Base-by-base conservation (phyloP, 2,113 vertebrate genomes). In the human region DNA sequence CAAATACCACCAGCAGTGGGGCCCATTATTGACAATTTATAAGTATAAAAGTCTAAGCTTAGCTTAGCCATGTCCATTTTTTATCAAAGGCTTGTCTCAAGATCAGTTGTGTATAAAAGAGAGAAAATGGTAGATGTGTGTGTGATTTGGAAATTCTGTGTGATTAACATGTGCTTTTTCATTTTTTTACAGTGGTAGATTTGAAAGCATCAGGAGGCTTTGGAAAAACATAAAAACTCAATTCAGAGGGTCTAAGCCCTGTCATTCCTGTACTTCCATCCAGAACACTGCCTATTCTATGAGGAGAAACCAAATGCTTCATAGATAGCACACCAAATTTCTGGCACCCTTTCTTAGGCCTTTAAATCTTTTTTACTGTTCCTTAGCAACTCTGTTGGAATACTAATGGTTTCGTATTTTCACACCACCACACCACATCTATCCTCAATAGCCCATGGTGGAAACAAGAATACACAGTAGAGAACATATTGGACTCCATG, bases 181-280 rank as follows among this genome's bases (percentile, higher is more conserved):
- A 16, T 6, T 64, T 96, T 89, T 70, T 23, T 14, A 23, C 2
- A 12, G 2, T 66, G 18, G 10, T 94, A 52, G 43, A 64, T 48
- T 48, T 81, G 32, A 94, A 89, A 94, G 14, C 35, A 23, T 32
- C 12, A 22, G 6, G 22, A 6, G 11, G 17, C 6, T 55, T 75
- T 96, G 43, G n/a, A 76, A 35, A 92, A 82, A 55, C 35, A 20
- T 48, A 70, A 92, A 84, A 32, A 40, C 40, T 81, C 8, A n/a
- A 20, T 89, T 81, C 32, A 22, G 2, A 89, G n/a, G 12, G 7
- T 59, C 2, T n/a, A 52, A 40, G 14, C 9, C n/a, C 13, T 50
- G 6, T 22, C 72, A 12, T 73, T 2, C 1, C 2, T n/a, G 1
- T 61, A 40, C 0, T 9, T 81, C 11, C 6, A 50, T 66, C 14